Conservation (phyloP, 2,797 vertebrate genomes). For the Clarias laeviceps region DNA sequence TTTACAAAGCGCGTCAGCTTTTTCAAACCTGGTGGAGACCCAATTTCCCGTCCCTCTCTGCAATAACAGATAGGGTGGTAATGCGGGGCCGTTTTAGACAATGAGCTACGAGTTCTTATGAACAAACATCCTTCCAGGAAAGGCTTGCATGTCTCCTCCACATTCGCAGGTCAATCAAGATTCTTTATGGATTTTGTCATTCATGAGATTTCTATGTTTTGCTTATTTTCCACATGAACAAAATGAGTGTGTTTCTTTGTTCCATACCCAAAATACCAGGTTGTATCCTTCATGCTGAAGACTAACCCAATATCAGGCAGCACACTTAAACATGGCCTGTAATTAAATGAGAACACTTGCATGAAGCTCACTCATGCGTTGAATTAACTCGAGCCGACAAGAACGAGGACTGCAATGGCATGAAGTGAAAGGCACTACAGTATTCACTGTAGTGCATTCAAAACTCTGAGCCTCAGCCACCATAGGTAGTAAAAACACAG, state of each 20-base stretch:
- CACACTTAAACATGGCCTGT: conserved; percentile 44
- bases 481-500: conserved; percentile 7
- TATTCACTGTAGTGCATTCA: conserved; percentile 19
- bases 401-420: conserved; percentile 12
- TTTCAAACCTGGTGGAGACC: conserved; percentile 19
- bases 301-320: conserved; percentile 48
- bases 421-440: neutral
- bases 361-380: neutral
- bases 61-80: conserved; percentile 3
- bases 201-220: neutral
- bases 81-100: conserved; percentile 19
- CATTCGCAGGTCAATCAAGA: conserved; percentile 11
- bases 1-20: conserved; percentile 38
- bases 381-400: conserved; percentile 36
- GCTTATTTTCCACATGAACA: neutral
- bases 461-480: conserved; percentile 1
- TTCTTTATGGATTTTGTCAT: neutral
- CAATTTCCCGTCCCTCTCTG: conserved; percentile 33
- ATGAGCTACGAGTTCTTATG: neutral
- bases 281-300: neutral
- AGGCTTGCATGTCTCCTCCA: neutral
- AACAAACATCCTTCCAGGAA: neutral
- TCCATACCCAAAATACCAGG: neutral
- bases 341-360: conserved; percentile 45
- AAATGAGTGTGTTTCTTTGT: neutral